Evolutionary conservation across 2,113 vertebrate genomes (phyloP).

Genomic region (Hassar affinis): DNA sequence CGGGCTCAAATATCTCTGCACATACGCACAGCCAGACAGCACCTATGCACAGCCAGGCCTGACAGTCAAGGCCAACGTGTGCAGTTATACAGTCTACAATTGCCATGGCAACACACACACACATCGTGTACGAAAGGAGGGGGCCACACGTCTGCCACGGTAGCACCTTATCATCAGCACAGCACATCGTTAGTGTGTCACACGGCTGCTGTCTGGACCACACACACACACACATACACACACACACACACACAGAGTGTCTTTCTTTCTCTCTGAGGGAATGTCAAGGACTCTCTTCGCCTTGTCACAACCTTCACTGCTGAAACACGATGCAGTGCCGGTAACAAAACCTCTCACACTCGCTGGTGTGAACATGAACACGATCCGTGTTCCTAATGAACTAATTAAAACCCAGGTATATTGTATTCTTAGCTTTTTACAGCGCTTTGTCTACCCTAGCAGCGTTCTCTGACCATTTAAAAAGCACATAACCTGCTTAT

Average conservation of each 20-base stretch:
- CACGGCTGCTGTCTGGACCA: constrained; percentile 50
- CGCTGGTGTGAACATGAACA: constrained; percentile 1
- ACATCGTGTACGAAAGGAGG: constrained; percentile 13
- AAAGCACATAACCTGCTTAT: constrained; percentile 19
- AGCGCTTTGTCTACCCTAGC: neutral
- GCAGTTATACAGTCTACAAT: constrained; percentile 32
- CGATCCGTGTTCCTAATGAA: neutral
- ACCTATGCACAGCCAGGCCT: constrained; percentile 8
- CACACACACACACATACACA: constrained; percentile 28
- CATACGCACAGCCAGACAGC: constrained; percentile 7
- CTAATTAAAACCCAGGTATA: constrained; percentile 17
- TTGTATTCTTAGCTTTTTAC: constrained; percentile 1
- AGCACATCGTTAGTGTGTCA: constrained; percentile 48
- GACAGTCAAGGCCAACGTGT: constrained; percentile 30
- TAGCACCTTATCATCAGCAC: constrained; percentile 43
- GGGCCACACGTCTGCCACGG: constrained; percentile 12
- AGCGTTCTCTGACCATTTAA: neutral
- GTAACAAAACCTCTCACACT: constrained; percentile 5
- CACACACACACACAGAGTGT: neutral
- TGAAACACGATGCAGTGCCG: constrained; percentile 33
- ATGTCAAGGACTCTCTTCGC: constrained; percentile 44
- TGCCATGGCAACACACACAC: constrained; percentile 44
- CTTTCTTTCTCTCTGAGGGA: constrained; percentile 42
- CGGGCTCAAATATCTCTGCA: neutral
- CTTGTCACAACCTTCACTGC: constrained; percentile 34